Base-by-base conservation (phyloP, 2,797 vertebrate species). In the Pristis pectinata region DNA sequence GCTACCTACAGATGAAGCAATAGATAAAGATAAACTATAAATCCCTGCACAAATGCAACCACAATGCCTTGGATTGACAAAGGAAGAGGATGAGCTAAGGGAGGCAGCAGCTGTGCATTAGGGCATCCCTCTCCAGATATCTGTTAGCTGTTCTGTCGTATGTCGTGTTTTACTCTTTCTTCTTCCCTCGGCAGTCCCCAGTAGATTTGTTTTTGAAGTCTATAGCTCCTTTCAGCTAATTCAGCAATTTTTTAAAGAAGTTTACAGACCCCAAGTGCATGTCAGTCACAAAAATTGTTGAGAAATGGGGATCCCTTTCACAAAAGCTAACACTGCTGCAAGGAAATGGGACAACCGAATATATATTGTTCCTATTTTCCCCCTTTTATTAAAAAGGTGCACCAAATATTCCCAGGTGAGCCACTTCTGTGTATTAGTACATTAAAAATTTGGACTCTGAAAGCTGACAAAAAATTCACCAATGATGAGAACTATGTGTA, bases 21-120 rank as follows among this genome's bases (percentile, higher is more conserved):
- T 97, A 98, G 98, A 99, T 99, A 98, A 98, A 98, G 97, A 98
- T 98, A 98, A 98, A 98, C 98, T 98, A 98, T 98, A 98, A 98
- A 98, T 98, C 98, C 97, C 97, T 97, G 97, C 97, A 98, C 96
- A 97, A 97, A 98, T 97, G 97, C 97, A 96, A 97, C 96, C 96
- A 95, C 96, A 96, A 96, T 95, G 97, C 97, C 96, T 95, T 96
- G 94, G 96, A 97, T 96, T 96, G 97, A 96, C 96, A 96, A 96
- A 97, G 95, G 95, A 95, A 96, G 95, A 96, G 96, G 96, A 96
- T 94, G 96, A 96, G 96, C 92, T 95, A 95, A 96, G 96, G 96
- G 96, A 96, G 95, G 95, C 94, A 95, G 95, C 17, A 0, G 96
- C 95, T 95, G 92, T 95, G 95, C 94, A 95, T 7, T 94, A 96